A percentile compares a stretch with the other conserved stretches of the same genome.
These are phyloP conservation scores for Creontiades dilutus DNA, from an alignment of 2,888 invertebrate species.

Conservation along the genomic window DNA sequence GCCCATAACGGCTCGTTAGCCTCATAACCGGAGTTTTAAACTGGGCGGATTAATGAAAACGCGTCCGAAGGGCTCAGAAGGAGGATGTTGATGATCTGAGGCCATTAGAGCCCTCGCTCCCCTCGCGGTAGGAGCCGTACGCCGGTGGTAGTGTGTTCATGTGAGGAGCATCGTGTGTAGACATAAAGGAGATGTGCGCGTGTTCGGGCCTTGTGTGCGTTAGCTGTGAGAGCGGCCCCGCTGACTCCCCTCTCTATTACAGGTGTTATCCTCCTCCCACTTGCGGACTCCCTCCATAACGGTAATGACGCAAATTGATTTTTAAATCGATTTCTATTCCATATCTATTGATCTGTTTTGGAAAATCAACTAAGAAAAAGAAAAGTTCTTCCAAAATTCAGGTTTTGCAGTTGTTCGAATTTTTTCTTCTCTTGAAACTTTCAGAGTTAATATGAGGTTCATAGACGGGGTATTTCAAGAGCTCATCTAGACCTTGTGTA, in stretches of 20 bases:
- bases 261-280: not conserved
- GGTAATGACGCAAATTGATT: not conserved
- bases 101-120: conserved; percentile 57
- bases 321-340: not conserved
- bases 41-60: conserved; percentile 68
- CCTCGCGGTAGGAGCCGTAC: not conserved
- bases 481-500: too few relatives aligned
- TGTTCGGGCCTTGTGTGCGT: too few relatives aligned
- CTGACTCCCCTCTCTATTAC: not conserved
- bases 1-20: conserved; percentile 53
- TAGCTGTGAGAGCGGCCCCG: not conserved
- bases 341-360: not conserved
- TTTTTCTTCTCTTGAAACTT: too few relatives aligned
- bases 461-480: too few relatives aligned
- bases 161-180: too few relatives aligned
- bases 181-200: too few relatives aligned
- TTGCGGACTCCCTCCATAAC: not conserved
- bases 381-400: too few relatives aligned
- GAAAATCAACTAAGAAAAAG: too few relatives aligned
- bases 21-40: conserved; percentile 58
- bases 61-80: conserved; percentile 65
- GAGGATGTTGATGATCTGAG: conserved; percentile 70
- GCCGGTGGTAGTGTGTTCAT: too few relatives aligned
- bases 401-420: too few relatives aligned
- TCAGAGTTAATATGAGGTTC: too few relatives aligned